Conservation (phyloP, 2,888 invertebrate genomes). For the Drosophila parthenogenetica region DNA sequence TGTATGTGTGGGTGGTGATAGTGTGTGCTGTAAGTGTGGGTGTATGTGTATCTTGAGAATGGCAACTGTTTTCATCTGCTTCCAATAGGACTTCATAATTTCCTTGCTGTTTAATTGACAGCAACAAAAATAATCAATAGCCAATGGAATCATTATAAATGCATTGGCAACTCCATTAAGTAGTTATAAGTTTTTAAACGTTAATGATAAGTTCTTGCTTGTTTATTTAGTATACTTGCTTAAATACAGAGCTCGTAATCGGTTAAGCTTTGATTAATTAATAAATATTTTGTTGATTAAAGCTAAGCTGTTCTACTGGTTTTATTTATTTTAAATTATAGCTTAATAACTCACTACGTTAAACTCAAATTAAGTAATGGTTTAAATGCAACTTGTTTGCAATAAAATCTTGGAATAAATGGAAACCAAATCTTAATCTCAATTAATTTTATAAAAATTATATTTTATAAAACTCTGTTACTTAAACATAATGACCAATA, state of each 20-base stretch:
- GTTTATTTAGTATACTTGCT: not conserved
- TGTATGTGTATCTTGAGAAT: not conserved
- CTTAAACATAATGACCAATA: too few species aligned
- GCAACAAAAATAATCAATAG: constrained; percentile 10
- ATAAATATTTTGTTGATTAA: not conserved
- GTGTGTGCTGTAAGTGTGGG: constrained; percentile 3
- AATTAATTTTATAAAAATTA: too few species aligned
- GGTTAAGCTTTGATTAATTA: not conserved
- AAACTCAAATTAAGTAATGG: too few species aligned
- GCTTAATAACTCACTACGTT: too few species aligned
- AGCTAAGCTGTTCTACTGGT: not conserved
- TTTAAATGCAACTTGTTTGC: too few species aligned
- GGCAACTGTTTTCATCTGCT: not conserved
- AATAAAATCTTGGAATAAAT: too few species aligned
- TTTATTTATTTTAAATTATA: too few species aligned
- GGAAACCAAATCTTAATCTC: too few species aligned
- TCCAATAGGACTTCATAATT: constrained; percentile 28
- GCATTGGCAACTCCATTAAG: not conserved
- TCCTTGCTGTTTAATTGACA: constrained; percentile 12
- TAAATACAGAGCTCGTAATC: not conserved
- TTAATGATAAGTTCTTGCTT: not conserved
- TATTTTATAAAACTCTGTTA: too few species aligned
- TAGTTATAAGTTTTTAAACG: constrained; percentile 12
- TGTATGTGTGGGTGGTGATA: constrained; percentile 21
- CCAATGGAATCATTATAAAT: constrained; percentile 16